Conservation (phyloP, 2,797 vertebrate genomes). For the Sebastes cheni region DNA sequence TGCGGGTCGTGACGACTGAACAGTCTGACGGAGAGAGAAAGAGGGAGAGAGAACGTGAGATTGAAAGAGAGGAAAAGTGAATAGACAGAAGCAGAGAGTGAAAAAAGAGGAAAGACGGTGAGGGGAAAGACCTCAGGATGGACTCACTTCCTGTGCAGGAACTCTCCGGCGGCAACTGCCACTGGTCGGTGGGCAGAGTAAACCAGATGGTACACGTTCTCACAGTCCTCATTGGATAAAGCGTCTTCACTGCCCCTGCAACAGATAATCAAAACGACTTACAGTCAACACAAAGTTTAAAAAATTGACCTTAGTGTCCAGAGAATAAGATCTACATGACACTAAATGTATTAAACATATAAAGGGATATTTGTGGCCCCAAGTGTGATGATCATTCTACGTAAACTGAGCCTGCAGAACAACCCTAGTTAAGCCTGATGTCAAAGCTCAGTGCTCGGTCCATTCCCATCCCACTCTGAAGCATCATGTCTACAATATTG, state of each 20-base stretch:
- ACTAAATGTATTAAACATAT: not conserved
- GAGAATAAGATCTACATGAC: not conserved
- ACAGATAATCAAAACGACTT: constrained; percentile 31
- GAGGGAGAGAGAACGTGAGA: not conserved
- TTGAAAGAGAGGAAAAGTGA: not conserved
- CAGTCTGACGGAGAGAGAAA: constrained; percentile 74
- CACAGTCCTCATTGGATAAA: constrained; percentile 96
- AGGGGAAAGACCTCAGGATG: not conserved
- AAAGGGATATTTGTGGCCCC: not conserved
- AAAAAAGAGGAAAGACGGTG: not conserved
- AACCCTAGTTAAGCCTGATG: not conserved
- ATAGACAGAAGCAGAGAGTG: not conserved
- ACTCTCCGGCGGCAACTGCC: constrained; percentile 95
- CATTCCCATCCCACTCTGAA: not conserved
- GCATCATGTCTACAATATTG: not conserved
- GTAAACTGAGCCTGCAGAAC: not conserved
- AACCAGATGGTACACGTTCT: constrained; percentile 97
- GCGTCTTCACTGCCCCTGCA: constrained; percentile 96
- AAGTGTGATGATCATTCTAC: not conserved
- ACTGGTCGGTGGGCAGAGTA: constrained; percentile 97
- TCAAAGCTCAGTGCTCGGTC: no score
- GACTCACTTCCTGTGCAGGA: constrained; percentile 95
- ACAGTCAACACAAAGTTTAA: not conserved
- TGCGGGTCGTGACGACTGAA: constrained; percentile 97
- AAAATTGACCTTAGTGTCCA: accelerated